Evolutionary conservation across 2,888 invertebrate genomes (phyloP).

Genomic region (Cataglyphis cursor): DNA sequence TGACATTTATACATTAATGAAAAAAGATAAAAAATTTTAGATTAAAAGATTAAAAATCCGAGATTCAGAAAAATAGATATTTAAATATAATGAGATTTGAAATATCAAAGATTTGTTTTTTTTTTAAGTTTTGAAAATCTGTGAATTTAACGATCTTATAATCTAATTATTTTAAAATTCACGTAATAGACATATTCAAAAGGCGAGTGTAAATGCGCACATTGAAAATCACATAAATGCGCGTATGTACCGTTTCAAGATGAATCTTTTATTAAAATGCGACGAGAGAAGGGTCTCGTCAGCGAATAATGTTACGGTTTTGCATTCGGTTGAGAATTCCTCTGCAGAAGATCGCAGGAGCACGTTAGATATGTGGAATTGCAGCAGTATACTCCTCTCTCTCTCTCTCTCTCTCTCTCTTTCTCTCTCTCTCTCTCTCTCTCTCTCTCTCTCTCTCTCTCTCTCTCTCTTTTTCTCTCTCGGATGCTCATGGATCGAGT

Average conservation of each 20-base stretch:
- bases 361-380: slow-evolving; percentile 57
- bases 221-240: slow-evolving; percentile 40
- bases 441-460: slow-evolving; percentile 46
- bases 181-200: slow-evolving; percentile 32
- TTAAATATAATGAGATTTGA: not conserved
- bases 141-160: slow-evolving; percentile 18
- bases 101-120: not conserved
- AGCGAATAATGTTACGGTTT: slow-evolving; percentile 54
- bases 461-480: slow-evolving; percentile 33
- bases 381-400: slow-evolving; percentile 48
- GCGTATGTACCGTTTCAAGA: slow-evolving; percentile 27
- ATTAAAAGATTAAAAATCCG: not conserved
- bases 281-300: slow-evolving; percentile 33
- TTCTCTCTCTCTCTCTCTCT: slow-evolving; percentile 35
- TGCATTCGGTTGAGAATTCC: slow-evolving; percentile 48
- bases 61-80: not conserved
- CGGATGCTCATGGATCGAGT: slow-evolving; percentile 49
- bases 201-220: slow-evolving; percentile 10
- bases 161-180: slow-evolving; percentile 17
- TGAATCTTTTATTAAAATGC: slow-evolving; percentile 54
- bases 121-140: not conserved
- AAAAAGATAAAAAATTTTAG: not conserved
- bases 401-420: not conserved
- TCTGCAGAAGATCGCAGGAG: slow-evolving; percentile 41
- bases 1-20: not conserved